Percentiles rank a stretch among this genome's conserved stretches.
These are phyloP conservation scores for Apamea sordens DNA, from an alignment of 2,888 invertebrate genomes.

Conservation along the genomic window DNA sequence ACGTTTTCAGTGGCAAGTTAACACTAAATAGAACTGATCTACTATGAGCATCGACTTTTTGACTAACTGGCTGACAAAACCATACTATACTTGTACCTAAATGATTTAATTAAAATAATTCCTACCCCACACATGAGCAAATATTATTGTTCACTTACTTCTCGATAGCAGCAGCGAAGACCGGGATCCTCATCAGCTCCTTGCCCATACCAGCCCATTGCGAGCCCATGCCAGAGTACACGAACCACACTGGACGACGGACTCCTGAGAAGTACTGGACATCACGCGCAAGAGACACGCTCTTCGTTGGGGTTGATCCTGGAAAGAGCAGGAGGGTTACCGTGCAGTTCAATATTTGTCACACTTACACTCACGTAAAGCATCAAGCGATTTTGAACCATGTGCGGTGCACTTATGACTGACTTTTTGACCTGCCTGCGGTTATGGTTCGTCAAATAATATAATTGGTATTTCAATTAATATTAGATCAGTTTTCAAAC, in stretches of 20 bases:
- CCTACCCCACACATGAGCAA: too few relatives aligned
- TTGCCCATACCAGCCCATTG: slow-evolving; percentile 97
- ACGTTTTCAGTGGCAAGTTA: background rate
- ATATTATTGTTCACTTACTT: slow-evolving; percentile 77
- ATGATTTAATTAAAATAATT: background rate
- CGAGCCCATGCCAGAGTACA: slow-evolving; percentile 97
- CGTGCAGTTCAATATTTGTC: background rate
- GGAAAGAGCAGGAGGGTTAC: slow-evolving; percentile 70
- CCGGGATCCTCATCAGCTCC: slow-evolving; percentile 93
- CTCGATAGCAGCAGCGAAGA: slow-evolving; percentile 93
- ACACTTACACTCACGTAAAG: background rate
- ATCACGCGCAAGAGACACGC: slow-evolving; percentile 84
- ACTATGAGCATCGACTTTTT: background rate
- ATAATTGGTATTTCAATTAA: background rate
- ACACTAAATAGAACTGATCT: background rate
- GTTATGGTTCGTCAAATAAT: background rate
- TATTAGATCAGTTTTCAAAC: background rate
- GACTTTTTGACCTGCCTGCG: background rate
- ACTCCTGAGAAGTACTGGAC: slow-evolving; percentile 91
- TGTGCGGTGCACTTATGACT: background rate
- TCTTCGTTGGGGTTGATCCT: slow-evolving; percentile 83
- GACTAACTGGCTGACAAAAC: background rate
- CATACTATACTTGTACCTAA: background rate
- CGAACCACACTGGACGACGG: slow-evolving; percentile 95
- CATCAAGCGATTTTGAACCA: background rate